Percentiles rank a stretch among this genome's conserved stretches.
These are phyloP conservation scores for Eleutherodactylus coqui DNA, from an alignment of 2,797 vertebrate genomes.

Conservation along the genomic window DNA sequence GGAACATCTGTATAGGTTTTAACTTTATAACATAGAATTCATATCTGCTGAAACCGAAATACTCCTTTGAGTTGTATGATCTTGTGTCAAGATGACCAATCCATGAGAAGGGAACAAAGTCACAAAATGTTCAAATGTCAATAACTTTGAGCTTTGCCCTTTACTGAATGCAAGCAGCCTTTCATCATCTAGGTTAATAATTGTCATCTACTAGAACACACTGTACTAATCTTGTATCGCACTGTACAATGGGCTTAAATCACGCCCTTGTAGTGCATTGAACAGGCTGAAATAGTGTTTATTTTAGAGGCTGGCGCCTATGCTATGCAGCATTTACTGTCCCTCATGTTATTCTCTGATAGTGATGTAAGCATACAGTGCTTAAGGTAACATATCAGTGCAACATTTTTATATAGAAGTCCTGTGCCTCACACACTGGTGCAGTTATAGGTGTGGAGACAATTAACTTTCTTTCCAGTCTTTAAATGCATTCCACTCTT, in stretches of 20 bases:
- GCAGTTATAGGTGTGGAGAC: too few relatives aligned
- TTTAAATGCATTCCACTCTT: too few relatives aligned
- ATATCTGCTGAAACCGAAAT: not conserved
- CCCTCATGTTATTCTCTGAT: not conserved
- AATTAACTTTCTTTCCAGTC: too few relatives aligned
- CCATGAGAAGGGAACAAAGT: constrained; percentile 5
- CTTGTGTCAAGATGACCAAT: not conserved
- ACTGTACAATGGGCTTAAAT: not conserved
- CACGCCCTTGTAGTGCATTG: not conserved
- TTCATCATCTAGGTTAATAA: constrained; percentile 25
- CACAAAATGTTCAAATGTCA: constrained; percentile 9
- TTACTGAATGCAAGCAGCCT: not conserved
- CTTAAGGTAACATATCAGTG: too few relatives aligned
- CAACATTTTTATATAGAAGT: not conserved
- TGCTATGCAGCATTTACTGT: not conserved
- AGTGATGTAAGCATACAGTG: too few relatives aligned
- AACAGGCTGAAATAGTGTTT: not conserved
- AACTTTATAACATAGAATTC: too few relatives aligned
- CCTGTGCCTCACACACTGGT: too few relatives aligned
- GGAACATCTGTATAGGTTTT: too few relatives aligned
- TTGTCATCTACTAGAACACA: constrained; percentile 8
- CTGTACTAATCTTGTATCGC: not conserved
- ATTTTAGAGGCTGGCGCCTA: not conserved
- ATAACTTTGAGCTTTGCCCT: constrained; percentile 5
- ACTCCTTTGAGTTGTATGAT: constrained; percentile 2